A percentile compares a stretch with the other conserved stretches of the same genome.
These are phyloP conservation scores for Drosophila kepulauana DNA, from an alignment of 1,140 invertebrate species.

Conservation along the genomic window DNA sequence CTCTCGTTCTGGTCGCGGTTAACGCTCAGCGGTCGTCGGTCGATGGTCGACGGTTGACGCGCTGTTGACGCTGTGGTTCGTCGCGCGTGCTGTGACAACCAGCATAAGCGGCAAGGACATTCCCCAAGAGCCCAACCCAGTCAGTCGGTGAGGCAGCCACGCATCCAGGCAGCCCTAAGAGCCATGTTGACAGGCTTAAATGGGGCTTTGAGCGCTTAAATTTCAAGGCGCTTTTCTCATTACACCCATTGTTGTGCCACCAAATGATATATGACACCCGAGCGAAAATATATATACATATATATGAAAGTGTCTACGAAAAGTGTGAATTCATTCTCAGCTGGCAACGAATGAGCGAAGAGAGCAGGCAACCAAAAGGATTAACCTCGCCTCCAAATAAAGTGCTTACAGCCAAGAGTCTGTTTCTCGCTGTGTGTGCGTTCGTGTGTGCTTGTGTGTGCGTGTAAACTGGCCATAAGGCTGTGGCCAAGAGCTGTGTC, in stretches of 20 bases:
- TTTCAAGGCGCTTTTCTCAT: slow-evolving; percentile 60
- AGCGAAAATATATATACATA: slow-evolving; percentile 21
- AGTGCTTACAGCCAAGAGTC: not conserved
- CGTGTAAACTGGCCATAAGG: slow-evolving; percentile 53
- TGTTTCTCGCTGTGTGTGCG: not conserved
- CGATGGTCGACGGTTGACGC: slow-evolving; percentile 16
- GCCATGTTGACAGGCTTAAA: slow-evolving; percentile 59
- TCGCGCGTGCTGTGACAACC: slow-evolving; percentile 38
- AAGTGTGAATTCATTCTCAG: slow-evolving; percentile 64
- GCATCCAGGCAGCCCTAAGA: slow-evolving; percentile 11
- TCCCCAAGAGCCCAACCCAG: not conserved
- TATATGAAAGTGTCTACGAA: slow-evolving; percentile 52
- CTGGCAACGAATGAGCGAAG: too few species aligned
- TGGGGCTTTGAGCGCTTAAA: slow-evolving; percentile 54
- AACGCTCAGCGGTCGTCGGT: slow-evolving; percentile 7
- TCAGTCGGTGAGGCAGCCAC: not conserved
- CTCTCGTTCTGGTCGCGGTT: slow-evolving; percentile 25
- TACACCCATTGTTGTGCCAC: slow-evolving; percentile 14
- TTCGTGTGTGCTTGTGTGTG: slow-evolving; percentile 13
- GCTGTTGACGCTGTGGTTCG: not conserved
- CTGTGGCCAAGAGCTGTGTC: slow-evolving; percentile 39
- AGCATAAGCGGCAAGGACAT: slow-evolving; percentile 20
- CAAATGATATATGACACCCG: slow-evolving; percentile 46
- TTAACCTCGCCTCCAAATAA: slow-evolving; percentile 25
- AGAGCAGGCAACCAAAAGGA: slow-evolving; percentile 33